Evolutionary conservation across 2,888 invertebrate species (phyloP).

Genomic region (Catocala fraxini): DNA sequence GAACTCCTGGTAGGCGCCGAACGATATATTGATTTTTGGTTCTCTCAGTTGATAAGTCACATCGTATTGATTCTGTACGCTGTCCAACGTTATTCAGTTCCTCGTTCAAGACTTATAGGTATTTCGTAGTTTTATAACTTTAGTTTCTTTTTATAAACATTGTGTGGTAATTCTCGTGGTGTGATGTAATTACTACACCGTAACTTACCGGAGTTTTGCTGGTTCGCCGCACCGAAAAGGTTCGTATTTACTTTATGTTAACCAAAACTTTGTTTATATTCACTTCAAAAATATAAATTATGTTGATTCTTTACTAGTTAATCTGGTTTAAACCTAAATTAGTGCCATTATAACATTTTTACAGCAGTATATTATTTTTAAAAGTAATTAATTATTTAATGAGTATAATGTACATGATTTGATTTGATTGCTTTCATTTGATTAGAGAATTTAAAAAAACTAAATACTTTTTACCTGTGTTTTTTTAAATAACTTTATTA

Average conservation of each 20-base stretch:
- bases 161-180: slow-evolving; percentile 3
- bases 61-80: slow-evolving; percentile 51
- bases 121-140: slow-evolving; percentile 6
- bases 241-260: slow-evolving; percentile 26
- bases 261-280: slow-evolving; percentile 25
- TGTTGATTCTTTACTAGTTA: not conserved
- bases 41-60: slow-evolving; percentile 41
- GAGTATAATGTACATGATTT: too few relatives aligned
- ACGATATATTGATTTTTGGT: slow-evolving; percentile 60
- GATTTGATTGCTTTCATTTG: too few relatives aligned
- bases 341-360: too few relatives aligned
- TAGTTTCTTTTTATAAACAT: not conserved
- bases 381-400: too few relatives aligned
- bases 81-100: slow-evolving; percentile 11
- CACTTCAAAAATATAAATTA: not conserved
- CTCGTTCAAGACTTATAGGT: slow-evolving; percentile 6
- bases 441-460: too few relatives aligned
- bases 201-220: not conserved
- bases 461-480: too few relatives aligned
- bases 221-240: slow-evolving; percentile 22
- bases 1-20: slow-evolving; percentile 31
- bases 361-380: too few relatives aligned
- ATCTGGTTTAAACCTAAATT: too few relatives aligned
- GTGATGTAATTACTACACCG: not conserved
- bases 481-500: too few relatives aligned